Base-by-base conservation (phyloP, 2,113 vertebrate species). In the Triplophysa dalaica region DNA sequence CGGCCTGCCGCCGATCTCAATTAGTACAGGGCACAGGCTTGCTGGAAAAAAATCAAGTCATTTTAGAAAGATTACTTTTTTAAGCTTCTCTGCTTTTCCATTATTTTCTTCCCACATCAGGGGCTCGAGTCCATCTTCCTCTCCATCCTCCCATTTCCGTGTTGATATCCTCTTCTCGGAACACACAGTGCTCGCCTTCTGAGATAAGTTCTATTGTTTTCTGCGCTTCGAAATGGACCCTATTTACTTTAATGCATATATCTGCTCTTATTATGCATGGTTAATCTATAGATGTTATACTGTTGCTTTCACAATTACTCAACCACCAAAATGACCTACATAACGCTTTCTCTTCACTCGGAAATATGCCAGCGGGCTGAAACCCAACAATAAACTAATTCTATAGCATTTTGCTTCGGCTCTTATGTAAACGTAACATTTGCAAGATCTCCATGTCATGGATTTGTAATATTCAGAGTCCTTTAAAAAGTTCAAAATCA, bases 401-500 rank as follows among this genome's bases (percentile, higher is more conserved):
- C 2, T 6, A 58, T 21, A 2, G 19, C 8, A 58, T 17, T 21
- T 54, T 17, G 4, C 43, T 2, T 45, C 11, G 43, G 43, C 43
- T 21, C 14, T 58, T 21, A n/a, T 78, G 82, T 74, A 67, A 86
- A 86, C 80, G 78, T 74, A 82, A 88, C 77, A 74, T 61, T 72
- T 78, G 87, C 73, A 82, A 82, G 84, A 90, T 88, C 80, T 84
- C 79, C 33, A 81, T 88, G 84, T 87, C 83, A 87, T 85, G 84
- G 83, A 87, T 89, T 89, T 70, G 82, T 86, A 85, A 90, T 88
- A 77, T 68, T 82, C 77, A 80, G 11, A 63, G 61, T 69, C 9
- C 84, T 83, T 86, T 67, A 85, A 83, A 24, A 90, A 90, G 83
- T 86, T 91, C 70, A 82, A 80, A 90, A 90, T 58, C 80, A 88